Conservation (phyloP, 30 jellyfish, hydroid and myxozoan species). For the Clytia hemisphaerica region DNA sequence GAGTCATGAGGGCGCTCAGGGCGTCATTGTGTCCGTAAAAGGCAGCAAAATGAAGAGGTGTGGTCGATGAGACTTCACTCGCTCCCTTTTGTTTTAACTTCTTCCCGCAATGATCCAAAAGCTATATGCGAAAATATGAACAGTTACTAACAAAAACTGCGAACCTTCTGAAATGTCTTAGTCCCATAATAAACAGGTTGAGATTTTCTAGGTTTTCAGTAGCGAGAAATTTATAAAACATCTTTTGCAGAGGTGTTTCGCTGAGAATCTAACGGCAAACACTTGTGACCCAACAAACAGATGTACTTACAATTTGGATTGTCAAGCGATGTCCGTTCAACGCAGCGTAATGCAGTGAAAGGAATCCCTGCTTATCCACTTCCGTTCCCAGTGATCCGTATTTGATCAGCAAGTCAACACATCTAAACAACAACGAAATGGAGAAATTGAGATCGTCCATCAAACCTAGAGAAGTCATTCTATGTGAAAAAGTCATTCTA, state of each 20-base stretch:
- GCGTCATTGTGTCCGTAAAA: slow-evolving; percentile 78
- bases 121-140: too few relatives aligned
- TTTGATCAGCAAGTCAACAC: slow-evolving; percentile 62
- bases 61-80: slow-evolving; percentile 48
- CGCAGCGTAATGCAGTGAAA: slow-evolving; percentile 84
- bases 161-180: too few relatives aligned
- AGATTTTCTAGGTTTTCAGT: too few relatives aligned
- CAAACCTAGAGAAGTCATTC: too few relatives aligned
- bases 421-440: too few relatives aligned
- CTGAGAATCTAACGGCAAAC: too few relatives aligned
- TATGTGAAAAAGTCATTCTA: too few relatives aligned
- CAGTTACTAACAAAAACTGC: too few relatives aligned
- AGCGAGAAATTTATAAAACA: too few relatives aligned
- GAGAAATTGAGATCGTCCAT: too few relatives aligned
- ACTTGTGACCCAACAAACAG: neutral
- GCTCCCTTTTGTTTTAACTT: slow-evolving; percentile 29
- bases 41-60: slow-evolving; percentile 88
- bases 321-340: slow-evolving; percentile 65
- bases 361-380: slow-evolving; percentile 66
- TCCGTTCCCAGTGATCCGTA: slow-evolving; percentile 60
- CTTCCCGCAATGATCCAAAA: slow-evolving; percentile 55
- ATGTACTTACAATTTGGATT: slow-evolving; percentile 72
- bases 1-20: slow-evolving; percentile 57
- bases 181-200: too few relatives aligned
- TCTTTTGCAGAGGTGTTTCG: too few relatives aligned